These are phyloP conservation scores for Mycetomoellerius zeteki DNA, from an alignment of 1,140 invertebrate genomes.

Conservation along the genomic window DNA sequence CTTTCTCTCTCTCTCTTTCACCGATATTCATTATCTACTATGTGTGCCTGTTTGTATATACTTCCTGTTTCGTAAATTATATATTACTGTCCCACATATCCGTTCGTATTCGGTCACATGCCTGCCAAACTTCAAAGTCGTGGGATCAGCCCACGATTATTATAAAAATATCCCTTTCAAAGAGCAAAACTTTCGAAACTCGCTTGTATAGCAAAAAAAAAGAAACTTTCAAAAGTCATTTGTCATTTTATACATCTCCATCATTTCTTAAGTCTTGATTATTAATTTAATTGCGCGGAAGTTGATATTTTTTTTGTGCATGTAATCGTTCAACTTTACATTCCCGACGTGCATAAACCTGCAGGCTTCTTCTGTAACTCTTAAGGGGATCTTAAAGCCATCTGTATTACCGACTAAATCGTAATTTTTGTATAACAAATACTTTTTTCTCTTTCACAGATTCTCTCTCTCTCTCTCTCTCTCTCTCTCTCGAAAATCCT, in stretches of 20 bases:
- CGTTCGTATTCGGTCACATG: conserved; percentile 23
- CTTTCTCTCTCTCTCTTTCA: conserved; percentile 50
- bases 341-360: neutral
- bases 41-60: conserved; percentile 4
- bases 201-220: neutral
- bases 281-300: conserved; percentile 1
- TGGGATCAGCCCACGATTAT: conserved; percentile 11
- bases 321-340: neutral
- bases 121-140: conserved; percentile 11
- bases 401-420: too few relatives aligned
- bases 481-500: too few relatives aligned
- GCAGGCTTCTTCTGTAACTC: too few relatives aligned
- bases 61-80: conserved; percentile 48
- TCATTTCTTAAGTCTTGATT: neutral
- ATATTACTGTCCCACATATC: conserved; percentile 61
- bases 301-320: neutral
- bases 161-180: neutral
- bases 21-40: conserved; percentile 56
- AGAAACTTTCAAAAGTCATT: neutral
- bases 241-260: neutral
- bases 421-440: too few relatives aligned
- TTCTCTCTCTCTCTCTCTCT: too few relatives aligned
- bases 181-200: conserved; percentile 2
- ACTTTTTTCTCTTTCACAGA: too few relatives aligned
- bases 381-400: too few relatives aligned